Base-by-base conservation (phyloP, 1,140 invertebrate species). In the Hormaphis cornu region DNA sequence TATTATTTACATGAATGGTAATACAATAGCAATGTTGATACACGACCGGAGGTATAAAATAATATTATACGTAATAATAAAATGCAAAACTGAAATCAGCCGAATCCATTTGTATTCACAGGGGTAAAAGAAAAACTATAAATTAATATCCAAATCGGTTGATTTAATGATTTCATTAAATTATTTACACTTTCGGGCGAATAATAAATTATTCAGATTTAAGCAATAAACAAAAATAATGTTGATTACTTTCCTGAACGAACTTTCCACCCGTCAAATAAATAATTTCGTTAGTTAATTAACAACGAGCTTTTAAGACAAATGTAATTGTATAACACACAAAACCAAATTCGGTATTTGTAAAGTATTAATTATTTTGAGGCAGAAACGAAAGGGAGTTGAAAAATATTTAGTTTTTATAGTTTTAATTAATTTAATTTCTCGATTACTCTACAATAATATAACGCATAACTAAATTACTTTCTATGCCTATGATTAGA, bases 131-230 rank as follows among this genome's bases (percentile, higher is more conserved):
- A n/a, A n/a, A n/a, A 54, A 54, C 28, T 33, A 7, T 7, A 22
- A 33, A 54, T 35, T 18, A 54, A 54, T 33, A 14, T 54, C 28
- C 52, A 35, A 54, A 20, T 54, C 30, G 14, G 52, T 54, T 54
- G 30, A 54, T 54, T 33, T 20, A 35, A 54, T 2, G 52, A 54
- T 20, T 54, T 35, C 52, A 35, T 54, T 54, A 33, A 54, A 54
- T 54, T 54, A 54, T 54, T 54, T 54, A 54, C 10, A 54, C 30
- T 54, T 54, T 35, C 20, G 35, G 30, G 8, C 52, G 14, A 54
- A 54, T 35, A 35, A 54, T 35, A 54, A 35, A 54, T 54, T 54
- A 54, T 35, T 54, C 18, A 20, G 18, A 30, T 35, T 54, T 35
- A 54, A 35, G 28, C 28, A 53, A 53, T 53, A 53, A 28, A 53